These are phyloP conservation scores for Cynopterus brachyotis DNA, from an alignment of 2,113 vertebrate genomes.

Conservation along the genomic window DNA sequence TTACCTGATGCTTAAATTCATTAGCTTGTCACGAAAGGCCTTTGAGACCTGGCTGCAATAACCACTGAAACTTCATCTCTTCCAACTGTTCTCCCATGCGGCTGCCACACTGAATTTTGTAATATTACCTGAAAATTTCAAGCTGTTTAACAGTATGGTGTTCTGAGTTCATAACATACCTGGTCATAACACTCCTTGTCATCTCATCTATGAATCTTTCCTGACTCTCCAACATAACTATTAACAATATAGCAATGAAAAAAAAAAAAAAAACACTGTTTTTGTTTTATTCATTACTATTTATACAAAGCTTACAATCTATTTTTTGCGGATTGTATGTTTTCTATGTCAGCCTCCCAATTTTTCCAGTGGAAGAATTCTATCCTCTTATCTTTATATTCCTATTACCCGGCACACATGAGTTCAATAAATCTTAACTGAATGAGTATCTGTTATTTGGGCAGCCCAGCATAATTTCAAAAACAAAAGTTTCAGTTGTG, in stretches of 20 bases:
- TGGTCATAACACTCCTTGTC: background rate
- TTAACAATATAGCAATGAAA: background rate
- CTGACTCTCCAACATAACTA: background rate
- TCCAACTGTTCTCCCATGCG: background rate
- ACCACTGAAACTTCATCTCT: background rate
- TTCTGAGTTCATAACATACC: background rate
- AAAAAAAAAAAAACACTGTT: background rate
- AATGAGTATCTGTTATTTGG: background rate
- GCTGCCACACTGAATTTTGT: background rate
- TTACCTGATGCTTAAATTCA: background rate
- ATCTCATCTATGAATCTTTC: constrained; percentile 14
- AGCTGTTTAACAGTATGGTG: background rate
- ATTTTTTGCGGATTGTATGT: background rate
- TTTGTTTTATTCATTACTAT: background rate
- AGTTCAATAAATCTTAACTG: constrained; percentile 8
- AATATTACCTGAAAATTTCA: background rate
- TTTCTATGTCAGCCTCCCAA: background rate
- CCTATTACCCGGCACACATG: background rate
- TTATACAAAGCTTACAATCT: constrained; percentile 33
- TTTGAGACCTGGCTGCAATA: background rate
- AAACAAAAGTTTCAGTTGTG: background rate
- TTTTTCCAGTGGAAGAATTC: background rate
- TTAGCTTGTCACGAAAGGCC: background rate
- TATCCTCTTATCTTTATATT: background rate
- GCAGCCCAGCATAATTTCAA: background rate